Percentiles rank a stretch among this genome's conserved stretches.
Evolutionary conservation across 2,113 vertebrate species (phyloP).

Genomic region (Elaphurus davidianus): DNA sequence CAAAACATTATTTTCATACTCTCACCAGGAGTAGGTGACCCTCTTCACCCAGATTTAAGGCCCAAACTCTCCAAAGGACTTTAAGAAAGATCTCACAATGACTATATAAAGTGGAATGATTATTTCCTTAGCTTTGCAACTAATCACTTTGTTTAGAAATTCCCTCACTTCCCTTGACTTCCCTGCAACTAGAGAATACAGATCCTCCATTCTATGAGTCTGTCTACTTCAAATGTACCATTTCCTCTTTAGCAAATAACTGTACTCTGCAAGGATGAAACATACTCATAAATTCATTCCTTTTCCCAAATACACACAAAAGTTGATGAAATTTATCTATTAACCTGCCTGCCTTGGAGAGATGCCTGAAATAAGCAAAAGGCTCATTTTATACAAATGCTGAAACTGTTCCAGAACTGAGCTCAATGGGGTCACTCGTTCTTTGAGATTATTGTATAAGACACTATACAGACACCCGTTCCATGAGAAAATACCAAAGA

Average conservation of each 20-base stretch:
- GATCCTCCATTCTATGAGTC: neutral
- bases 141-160: conserved; percentile 12
- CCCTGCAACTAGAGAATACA: neutral
- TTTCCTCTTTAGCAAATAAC: neutral
- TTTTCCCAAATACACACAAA: neutral
- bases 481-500: neutral
- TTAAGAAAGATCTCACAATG: neutral
- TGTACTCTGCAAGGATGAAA: neutral
- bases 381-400: neutral
- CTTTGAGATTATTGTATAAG: neutral
- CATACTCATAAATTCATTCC: neutral
- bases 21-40: neutral
- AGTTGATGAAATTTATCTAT: neutral
- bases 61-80: neutral
- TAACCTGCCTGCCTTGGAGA: neutral
- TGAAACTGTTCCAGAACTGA: neutral
- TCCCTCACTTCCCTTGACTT: neutral
- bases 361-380: neutral
- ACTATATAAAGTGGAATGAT: neutral
- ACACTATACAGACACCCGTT: neutral
- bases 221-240: neutral
- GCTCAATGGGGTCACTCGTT: neutral
- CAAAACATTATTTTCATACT: conserved; percentile 21
- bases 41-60: neutral
- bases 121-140: neutral